Evolutionary conservation across 1,140 invertebrate genomes (phyloP), one percentile per base, ranked within the genome.

Genomic region (Drosophila sturtevanti): DNA sequence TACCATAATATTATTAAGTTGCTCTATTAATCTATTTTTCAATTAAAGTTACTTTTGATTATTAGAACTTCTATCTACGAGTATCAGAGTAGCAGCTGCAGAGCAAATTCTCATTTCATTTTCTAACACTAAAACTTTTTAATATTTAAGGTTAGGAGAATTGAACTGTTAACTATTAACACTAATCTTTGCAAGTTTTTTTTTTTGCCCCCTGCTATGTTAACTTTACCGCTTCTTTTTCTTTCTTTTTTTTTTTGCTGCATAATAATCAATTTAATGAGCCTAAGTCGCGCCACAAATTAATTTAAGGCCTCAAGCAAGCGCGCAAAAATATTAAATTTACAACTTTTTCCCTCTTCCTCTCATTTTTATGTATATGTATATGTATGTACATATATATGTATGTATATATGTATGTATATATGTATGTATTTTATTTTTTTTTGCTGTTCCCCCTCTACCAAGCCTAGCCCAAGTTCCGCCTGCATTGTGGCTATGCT

Each of bases 291-390:
- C 60, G 34, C 73, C 77, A 73, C 74, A 77, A 77, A 77, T 77
- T 77, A 77, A 77, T 77, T 77, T 77, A 77, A 77, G 77, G 76
- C 61, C 70, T 64, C 65, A 69, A 60, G 66, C 65, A 44, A 54
- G 60, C 65, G 73, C 64, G 54, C 73, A 69, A 63, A 44, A 77
- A 77, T 77, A 77, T 77, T 77, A 77, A 77, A 77, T 77, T 77
- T 77, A 70, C 67, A 77, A 77, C 35, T 61, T 68, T 76, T 27
- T 62, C 6, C 18, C 11, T 16, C 34, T 41, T 44, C 60, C n/a
- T 16, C 14, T 62, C 18, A 10, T 62, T 24, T 41, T 21, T 48
- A 35, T 35, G 34, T 12, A 35, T 48, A 48, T 48, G 7, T 7
- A 48, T 48, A 41, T 12, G 12, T 48, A 48, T 48, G 7, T 7